These are phyloP conservation scores for Abramis brama DNA, from an alignment of 2,113 vertebrate genomes.

Conservation along the genomic window DNA sequence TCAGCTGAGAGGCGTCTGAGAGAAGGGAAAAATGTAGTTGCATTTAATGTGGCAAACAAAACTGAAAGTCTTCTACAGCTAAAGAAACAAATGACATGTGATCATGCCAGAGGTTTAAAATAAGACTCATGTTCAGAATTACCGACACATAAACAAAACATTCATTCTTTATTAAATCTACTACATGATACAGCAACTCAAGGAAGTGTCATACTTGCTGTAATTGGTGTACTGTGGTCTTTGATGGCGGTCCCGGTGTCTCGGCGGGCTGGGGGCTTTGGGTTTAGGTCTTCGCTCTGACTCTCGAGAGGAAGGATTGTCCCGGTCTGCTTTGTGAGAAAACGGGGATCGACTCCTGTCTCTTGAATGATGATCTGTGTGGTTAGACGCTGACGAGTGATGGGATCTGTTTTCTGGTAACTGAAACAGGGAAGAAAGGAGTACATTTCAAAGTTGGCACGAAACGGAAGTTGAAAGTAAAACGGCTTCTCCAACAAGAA, in stretches of 20 bases:
- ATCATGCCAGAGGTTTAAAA: not conserved
- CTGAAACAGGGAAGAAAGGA: constrained; percentile 51
- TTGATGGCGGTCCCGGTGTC: constrained; percentile 70
- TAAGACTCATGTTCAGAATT: not conserved
- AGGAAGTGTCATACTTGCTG: constrained; percentile 76
- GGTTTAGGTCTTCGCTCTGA: constrained; percentile 66
- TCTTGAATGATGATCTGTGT: constrained; percentile 47
- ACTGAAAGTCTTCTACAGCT: not conserved
- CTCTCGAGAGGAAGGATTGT: constrained; percentile 56
- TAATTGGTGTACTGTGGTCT: constrained; percentile 72
- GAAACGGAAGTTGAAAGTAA: too few relatives aligned
- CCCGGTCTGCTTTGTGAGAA: constrained; percentile 59
- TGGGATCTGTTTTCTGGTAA: constrained; percentile 59
- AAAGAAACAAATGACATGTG: not conserved
- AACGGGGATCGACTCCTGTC: constrained; percentile 69
- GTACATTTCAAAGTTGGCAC: too few relatives aligned
- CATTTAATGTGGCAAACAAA: not conserved
- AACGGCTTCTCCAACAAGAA: too few relatives aligned
- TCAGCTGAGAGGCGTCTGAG: constrained; percentile 84
- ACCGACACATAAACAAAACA: not conserved
- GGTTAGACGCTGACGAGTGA: constrained; percentile 53
- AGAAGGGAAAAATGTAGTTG: too few relatives aligned
- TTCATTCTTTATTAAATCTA: not conserved
- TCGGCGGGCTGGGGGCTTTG: constrained; percentile 73
- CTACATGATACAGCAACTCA: not conserved